Percentiles rank a stretch among this genome's conserved stretches.
phyloP scores from a whole-genome alignment of 2,113 vertebrate species.

The Gambusia holbrooki region DNA sequence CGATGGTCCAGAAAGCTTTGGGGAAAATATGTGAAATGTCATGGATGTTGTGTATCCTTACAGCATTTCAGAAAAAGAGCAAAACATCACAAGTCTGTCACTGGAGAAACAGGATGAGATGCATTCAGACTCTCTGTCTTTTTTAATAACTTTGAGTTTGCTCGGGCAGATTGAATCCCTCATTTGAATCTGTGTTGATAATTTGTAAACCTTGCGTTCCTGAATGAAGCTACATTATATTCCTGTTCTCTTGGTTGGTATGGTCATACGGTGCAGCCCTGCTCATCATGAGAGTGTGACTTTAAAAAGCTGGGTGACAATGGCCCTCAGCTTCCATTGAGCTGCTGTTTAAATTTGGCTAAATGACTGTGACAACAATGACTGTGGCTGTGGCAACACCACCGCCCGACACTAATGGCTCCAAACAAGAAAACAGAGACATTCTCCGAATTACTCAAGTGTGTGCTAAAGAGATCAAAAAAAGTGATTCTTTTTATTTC shows the following conservation, averaged over 20 bases:
- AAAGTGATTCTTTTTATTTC: not conserved
- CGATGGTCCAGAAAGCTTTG: no score
- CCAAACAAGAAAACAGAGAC: not conserved
- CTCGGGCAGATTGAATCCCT: not conserved
- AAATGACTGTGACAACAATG: constrained; percentile 60
- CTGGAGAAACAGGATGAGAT: no score
- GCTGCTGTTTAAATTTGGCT: constrained; percentile 72
- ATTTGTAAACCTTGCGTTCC: not conserved
- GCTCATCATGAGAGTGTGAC: constrained; percentile 62
- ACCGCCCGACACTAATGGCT: constrained; percentile 22
- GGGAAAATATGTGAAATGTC: no score
- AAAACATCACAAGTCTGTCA: no score
- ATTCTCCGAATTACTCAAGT: not conserved
- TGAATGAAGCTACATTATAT: not conserved
- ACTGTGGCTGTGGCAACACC: constrained; percentile 42
- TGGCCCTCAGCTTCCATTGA: constrained; percentile 64
- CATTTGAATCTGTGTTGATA: no score
- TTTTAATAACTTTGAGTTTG: no score
- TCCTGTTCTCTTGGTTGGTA: not conserved
- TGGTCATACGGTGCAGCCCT: constrained; percentile 3
- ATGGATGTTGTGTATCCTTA: no score
- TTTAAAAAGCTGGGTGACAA: constrained; percentile 68
- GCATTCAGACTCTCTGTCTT: no score
- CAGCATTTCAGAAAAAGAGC: no score
- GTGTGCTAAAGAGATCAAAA: not conserved